Base-by-base conservation (phyloP, 2,797 vertebrate species). In the Natrix natrix region DNA sequence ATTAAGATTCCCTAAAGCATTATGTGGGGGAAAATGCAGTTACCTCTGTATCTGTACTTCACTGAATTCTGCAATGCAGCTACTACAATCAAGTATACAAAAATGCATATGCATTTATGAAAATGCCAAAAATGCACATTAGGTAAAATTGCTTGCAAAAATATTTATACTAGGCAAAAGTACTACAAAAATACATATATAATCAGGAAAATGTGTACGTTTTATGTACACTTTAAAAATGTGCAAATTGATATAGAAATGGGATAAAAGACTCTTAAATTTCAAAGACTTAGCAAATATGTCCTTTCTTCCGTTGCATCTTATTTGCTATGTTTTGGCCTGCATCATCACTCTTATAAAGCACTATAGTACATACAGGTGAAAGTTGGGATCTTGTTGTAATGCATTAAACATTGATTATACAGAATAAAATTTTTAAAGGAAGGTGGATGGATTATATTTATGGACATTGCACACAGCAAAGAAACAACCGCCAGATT, bases 401-500 rank as follows among this genome's bases (percentile, higher is more conserved):
- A 78, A 22, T 78, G 8, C 74, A 43, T 78, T 78, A 11, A 78
- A 78, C 37, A 78, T 43, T 22, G 37, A 55, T 37, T 52, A 90
- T 17, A 90, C 8, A 32, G 32, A 54, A 90, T 52, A 5, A 14
- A 26, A 63, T 12, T n/a, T 16, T 55, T 37, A 1, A 86, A 90
- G 28, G 26, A 8, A 61, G 48, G 28, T 60, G 20, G 78, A 20
- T 59, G 22, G 16, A 22, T 24, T 55, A 48, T 56, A 92, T 56
- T 57, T 56, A 43, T 52, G 37, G 55, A 28, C 24, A 52, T 20
- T 93, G 32, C 88, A 89, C 56, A 37, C 87, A 24, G 10, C 32
- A 91, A 94, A 92, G 16, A 94, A 91, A 78, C 88, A 94, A 94
- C 22, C 54, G 5, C 24, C 55, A 91, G 86, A 89, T 86, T 93